Base-by-base conservation (phyloP, 2,113 vertebrate species). In the Crotalus tigris region DNA sequence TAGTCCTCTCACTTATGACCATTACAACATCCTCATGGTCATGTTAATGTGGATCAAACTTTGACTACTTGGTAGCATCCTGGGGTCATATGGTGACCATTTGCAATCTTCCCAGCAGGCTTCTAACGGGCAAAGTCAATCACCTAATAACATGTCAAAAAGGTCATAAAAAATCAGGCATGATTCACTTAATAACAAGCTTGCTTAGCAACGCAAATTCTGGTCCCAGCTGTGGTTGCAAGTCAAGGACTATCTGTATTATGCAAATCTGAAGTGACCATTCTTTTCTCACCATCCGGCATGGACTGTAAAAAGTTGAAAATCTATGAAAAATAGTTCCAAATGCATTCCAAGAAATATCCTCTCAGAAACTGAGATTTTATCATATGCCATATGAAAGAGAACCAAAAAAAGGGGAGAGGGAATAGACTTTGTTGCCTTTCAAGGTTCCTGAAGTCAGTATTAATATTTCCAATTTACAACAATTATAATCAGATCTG, bases 401-500 rank as follows among this genome's bases (percentile, higher is more conserved):
- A 81, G 13, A 81, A 39, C 69, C 8, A 33, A 75, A 75, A 57
- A 57, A 57, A 64, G 39, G 17, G 29, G 4, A 33, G 6, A 39
- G 6, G 13, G 33, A 81, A 81, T 5, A 75, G n/a, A 39, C 69
- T 81, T 81, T 19, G 17, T 81, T 39, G 17, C 13, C 15, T 3
- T 39, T 75, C 33, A 39, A 39, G 15, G n/a, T 81, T 81, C 6
- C 15, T 91, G 17, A 53, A 91, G 33, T 54, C n/a, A 53, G 23
- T 85, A 24, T 81, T 75, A 91, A 91, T 15, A 53, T 54, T 94
- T 92, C 90, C 61, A 24, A 81, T 85, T 44, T 7, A 51, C 39
- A 92, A n/a, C 91, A 89, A 90, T 51, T 61, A 86, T 85, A 61
- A 44, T 33, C 3, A 58, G 2, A 89, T 92, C 54, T 95, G 5